phyloP scores from a whole-genome alignment of 64 coral and sea anemone genomes.

The Porites lutea region DNA sequence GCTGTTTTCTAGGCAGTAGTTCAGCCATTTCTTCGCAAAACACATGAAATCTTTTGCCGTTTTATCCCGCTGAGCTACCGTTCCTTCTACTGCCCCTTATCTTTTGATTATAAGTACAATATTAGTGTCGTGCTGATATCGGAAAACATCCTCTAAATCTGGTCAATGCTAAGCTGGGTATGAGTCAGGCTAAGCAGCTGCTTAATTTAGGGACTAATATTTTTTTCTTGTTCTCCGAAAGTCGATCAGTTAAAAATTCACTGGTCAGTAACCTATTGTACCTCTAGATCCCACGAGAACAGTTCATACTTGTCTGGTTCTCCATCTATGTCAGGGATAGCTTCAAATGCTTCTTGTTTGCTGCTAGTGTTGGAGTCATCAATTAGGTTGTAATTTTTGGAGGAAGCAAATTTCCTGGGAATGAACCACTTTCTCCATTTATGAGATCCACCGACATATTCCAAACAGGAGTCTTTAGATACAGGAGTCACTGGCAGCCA shows the following conservation, averaged over 20 bases:
- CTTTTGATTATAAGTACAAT: no score
- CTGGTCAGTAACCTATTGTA: not conserved
- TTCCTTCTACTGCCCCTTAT: no score
- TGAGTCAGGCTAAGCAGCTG: no score
- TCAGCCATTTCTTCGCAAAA: no score
- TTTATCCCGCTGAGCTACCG: no score
- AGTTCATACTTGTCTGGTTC: conserved; percentile 61
- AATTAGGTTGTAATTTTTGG: conserved; percentile 45
- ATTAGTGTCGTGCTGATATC: no score
- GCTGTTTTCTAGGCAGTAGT: no score
- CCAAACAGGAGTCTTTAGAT: conserved; percentile 62
- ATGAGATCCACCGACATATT: conserved; percentile 81
- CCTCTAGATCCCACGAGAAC: conserved; percentile 91
- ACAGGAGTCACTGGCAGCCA: conserved; percentile 85
- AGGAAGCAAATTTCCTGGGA: conserved; percentile 75
- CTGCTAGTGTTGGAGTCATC: not conserved
- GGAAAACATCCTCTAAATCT: no score
- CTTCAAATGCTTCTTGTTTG: conserved; percentile 16
- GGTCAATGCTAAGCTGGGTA: no score
- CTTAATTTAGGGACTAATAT: no score
- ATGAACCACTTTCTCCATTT: conserved; percentile 80
- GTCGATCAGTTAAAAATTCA: not conserved
- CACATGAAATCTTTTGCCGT: no score
- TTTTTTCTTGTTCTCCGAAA: no score
- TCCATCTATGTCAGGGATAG: conserved; percentile 44